phyloP scores from a whole-genome alignment of 2,797 vertebrate species.

The Zalophus californianus region DNA sequence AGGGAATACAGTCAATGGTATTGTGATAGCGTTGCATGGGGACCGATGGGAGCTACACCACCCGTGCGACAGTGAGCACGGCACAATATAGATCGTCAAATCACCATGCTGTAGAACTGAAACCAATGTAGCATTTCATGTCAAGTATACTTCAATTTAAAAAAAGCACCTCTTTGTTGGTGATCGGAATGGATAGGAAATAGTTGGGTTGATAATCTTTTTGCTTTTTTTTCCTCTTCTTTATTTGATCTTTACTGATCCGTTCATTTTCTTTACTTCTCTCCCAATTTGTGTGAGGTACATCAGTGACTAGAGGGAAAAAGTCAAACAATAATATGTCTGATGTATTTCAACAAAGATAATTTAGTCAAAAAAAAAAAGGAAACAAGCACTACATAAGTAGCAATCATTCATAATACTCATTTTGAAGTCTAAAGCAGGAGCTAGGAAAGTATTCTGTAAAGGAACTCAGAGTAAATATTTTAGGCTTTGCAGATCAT shows the following conservation, averaged over 20 bases:
- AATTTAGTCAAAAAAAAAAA: background rate
- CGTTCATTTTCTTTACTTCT: conserved; percentile 89
- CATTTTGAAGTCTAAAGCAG: conserved; percentile 50
- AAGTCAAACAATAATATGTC: conserved; percentile 48
- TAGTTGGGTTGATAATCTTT: conserved; percentile 93
- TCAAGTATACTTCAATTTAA: background rate
- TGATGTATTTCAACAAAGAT: conserved; percentile 39
- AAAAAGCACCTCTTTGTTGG: conserved; percentile 91
- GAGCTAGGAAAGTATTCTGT: background rate
- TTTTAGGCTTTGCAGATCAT: background rate
- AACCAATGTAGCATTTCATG: background rate
- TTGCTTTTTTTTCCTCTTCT: conserved; percentile 89
- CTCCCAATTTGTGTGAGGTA: conserved; percentile 84
- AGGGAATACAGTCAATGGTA: background rate
- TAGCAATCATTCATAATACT: background rate
- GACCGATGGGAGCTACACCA: background rate
- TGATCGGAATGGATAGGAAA: conserved; percentile 97
- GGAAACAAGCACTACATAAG: background rate
- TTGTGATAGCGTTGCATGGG: background rate
- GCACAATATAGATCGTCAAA: background rate
- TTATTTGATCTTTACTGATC: conserved; percentile 87
- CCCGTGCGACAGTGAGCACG: background rate
- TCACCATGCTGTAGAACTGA: background rate
- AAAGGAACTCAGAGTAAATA: background rate
- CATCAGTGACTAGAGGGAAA: conserved; percentile 80